Evolutionary conservation across 2,888 invertebrate species (phyloP).

Genomic region (Limnephilus auricula): DNA sequence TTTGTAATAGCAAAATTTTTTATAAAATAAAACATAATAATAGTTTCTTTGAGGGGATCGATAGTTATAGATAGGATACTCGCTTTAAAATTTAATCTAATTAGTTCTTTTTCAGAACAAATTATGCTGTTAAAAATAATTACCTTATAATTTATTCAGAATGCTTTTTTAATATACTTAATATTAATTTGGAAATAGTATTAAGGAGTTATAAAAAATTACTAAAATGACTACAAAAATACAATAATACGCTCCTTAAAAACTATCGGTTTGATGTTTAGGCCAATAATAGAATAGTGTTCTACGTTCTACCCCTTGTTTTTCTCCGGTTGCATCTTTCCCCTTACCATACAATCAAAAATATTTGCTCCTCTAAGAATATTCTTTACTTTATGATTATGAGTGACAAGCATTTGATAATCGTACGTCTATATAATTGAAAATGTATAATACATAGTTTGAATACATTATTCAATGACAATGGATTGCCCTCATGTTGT

Average conservation of each 20-base stretch:
- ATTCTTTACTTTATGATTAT: conserved; percentile 24
- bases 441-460: conserved; percentile 48
- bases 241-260: neutral
- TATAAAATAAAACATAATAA: neutral
- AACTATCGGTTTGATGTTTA: neutral
- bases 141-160: too few relatives aligned
- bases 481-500: conserved; percentile 55
- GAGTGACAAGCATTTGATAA: conserved; percentile 58
- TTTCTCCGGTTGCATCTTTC: neutral
- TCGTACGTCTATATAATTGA: conserved; percentile 47
- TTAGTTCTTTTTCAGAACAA: too few relatives aligned
- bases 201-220: too few relatives aligned
- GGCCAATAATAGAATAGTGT: neutral
- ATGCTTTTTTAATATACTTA: too few relatives aligned
- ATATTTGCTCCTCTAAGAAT: neutral
- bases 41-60: too few relatives aligned
- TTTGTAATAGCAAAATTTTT: too few relatives aligned
- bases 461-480: conserved; percentile 57
- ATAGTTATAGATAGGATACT: too few relatives aligned
- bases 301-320: neutral
- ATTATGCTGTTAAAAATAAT: too few relatives aligned
- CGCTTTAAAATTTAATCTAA: too few relatives aligned
- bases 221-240: too few relatives aligned
- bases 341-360: neutral
- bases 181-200: too few relatives aligned